phyloP scores from a whole-genome alignment of 2,888 invertebrate genomes.

The Byasa hedistus region DNA sequence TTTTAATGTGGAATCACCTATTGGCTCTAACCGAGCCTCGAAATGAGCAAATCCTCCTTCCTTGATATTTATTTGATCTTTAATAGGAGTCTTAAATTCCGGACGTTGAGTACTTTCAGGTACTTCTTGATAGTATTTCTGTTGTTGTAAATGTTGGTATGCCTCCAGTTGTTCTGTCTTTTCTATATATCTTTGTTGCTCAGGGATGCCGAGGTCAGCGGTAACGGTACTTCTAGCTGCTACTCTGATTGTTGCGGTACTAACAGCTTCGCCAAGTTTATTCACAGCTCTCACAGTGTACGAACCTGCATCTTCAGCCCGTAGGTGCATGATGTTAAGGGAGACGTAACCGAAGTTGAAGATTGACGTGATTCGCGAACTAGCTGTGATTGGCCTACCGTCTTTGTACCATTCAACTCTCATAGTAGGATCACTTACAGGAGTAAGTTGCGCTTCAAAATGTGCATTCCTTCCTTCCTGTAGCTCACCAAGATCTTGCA shows the following conservation, averaged over 20 bases:
- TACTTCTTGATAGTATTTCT: conserved; percentile 88
- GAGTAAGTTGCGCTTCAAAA: conserved; percentile 94
- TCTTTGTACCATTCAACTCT: conserved; percentile 97
- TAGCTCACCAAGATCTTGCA: conserved; percentile 91
- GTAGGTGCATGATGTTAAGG: conserved; percentile 98
- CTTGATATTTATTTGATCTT: conserved; percentile 90
- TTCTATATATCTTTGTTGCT: conserved; percentile 94
- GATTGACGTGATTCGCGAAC: conserved; percentile 97
- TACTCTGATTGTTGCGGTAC: conserved; percentile 88
- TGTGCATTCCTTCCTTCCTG: conserved; percentile 95
- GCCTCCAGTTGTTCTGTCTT: conserved; percentile 95
- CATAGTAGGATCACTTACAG: conserved; percentile 96
- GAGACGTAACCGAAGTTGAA: conserved; percentile 99
- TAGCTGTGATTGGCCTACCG: conserved; percentile 96
- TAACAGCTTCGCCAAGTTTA: conserved; percentile 93
- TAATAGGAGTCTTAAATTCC: conserved; percentile 93
- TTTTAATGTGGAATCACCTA: conserved; percentile 92
- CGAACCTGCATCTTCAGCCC: conserved; percentile 98
- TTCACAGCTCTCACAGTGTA: conserved; percentile 96
- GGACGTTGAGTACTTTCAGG: conserved; percentile 90
- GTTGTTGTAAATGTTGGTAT: conserved; percentile 89
- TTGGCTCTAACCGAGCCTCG: conserved; percentile 95
- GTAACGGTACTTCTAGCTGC: conserved; percentile 90
- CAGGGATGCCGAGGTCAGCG: conserved; percentile 91
- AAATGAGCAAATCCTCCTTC: conserved; percentile 98